Conservation (phyloP, 1,140 invertebrate genomes). For the Carposina sasakii region DNA sequence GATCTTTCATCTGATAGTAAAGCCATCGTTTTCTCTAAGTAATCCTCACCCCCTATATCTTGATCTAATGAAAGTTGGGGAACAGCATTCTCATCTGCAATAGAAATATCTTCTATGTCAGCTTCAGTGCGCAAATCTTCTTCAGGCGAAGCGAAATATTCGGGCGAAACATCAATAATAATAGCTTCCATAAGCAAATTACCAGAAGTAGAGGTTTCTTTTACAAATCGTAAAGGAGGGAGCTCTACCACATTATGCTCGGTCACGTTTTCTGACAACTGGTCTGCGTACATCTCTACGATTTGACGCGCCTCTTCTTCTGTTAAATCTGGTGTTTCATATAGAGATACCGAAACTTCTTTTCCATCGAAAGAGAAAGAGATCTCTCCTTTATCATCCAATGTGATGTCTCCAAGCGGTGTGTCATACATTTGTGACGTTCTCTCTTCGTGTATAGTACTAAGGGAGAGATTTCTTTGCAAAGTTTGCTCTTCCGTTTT, state of each 20-base stretch:
- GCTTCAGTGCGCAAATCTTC: constrained; percentile 88
- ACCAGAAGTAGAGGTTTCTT: constrained; percentile 90
- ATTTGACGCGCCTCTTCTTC: constrained; percentile 93
- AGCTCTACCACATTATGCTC: constrained; percentile 90
- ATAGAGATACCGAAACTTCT: constrained; percentile 91
- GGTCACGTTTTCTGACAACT: constrained; percentile 90
- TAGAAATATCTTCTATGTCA: constrained; percentile 87
- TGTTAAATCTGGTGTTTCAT: constrained; percentile 92
- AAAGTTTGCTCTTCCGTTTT: constrained; percentile 72
- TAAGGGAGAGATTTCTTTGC: constrained; percentile 85
- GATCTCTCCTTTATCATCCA: constrained; percentile 87
- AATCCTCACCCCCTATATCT: constrained; percentile 50
- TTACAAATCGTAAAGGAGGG: constrained; percentile 90
- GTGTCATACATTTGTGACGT: constrained; percentile 91
- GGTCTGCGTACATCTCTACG: constrained; percentile 94
- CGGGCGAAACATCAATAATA: constrained; percentile 91
- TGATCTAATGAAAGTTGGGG: constrained; percentile 57
- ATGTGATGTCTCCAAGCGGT: constrained; percentile 81
- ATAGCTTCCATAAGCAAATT: constrained; percentile 92
- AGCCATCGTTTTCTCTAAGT: constrained; percentile 58
- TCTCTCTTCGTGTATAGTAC: constrained; percentile 92
- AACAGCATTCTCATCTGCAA: constrained; percentile 77
- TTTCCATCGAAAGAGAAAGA: constrained; percentile 93
- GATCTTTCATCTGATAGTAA: constrained; percentile 48
- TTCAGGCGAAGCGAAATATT: constrained; percentile 83